Evolutionary conservation across 53 echinoderm and acorn worm species (phyloP).

Genomic region (Holothuria scabra): DNA sequence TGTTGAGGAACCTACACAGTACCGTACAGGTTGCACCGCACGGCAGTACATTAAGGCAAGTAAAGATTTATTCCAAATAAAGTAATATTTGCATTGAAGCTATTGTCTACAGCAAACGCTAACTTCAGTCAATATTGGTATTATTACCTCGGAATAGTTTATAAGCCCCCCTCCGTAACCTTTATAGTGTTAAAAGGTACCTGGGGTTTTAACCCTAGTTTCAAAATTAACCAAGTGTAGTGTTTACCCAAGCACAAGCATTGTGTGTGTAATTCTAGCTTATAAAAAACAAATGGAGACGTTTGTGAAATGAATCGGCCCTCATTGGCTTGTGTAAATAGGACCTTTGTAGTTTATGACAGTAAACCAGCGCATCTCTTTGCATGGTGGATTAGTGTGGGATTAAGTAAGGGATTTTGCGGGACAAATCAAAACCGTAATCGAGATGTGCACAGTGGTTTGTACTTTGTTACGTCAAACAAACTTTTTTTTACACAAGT

Average conservation of each 20-base stretch:
- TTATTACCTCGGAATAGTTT: slow-evolving; percentile 31
- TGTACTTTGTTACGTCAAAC: too few species aligned
- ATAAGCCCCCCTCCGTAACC: slow-evolving; percentile 36
- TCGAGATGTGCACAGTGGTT: too few species aligned
- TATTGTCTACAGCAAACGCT: slow-evolving; percentile 29
- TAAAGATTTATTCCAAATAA: slow-evolving; percentile 24
- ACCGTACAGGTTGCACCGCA: background rate
- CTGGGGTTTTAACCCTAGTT: background rate
- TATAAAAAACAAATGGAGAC: too few species aligned
- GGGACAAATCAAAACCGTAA: too few species aligned
- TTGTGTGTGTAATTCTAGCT: too few species aligned
- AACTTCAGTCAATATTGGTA: slow-evolving; percentile 27
- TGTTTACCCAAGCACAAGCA: slow-evolving; percentile 13
- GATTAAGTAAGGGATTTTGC: too few species aligned
- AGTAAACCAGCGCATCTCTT: too few species aligned
- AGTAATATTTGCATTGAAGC: slow-evolving; percentile 25
- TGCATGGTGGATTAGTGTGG: too few species aligned
- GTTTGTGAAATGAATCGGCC: too few species aligned
- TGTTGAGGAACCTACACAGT: too few species aligned
- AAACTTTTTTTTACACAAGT: background rate
- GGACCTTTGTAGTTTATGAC: too few species aligned
- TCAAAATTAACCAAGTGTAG: slow-evolving; percentile 5
- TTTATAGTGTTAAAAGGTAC: background rate
- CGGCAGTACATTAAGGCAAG: slow-evolving; percentile 11
- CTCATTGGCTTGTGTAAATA: too few species aligned